These are phyloP conservation scores for Callinectes sapidus DNA, from an alignment of 2,888 invertebrate species.

Conservation along the genomic window DNA sequence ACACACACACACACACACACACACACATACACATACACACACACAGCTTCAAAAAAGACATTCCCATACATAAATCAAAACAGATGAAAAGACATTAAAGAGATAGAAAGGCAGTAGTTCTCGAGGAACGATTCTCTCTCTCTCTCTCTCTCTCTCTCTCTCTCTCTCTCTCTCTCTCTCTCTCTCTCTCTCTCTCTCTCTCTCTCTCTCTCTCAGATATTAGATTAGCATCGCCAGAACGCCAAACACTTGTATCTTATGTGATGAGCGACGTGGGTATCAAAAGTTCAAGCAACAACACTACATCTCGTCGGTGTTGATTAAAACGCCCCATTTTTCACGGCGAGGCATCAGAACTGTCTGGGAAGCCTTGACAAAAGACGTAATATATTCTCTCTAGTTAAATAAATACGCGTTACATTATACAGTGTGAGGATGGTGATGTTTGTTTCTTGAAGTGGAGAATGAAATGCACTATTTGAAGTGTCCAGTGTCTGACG, in stretches of 20 bases:
- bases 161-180: too few species aligned
- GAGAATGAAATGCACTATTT: neutral
- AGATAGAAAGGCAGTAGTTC: too few species aligned
- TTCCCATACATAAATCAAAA: too few species aligned
- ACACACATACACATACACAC: neutral
- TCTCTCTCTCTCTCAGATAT: neutral
- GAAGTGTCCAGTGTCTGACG: neutral
- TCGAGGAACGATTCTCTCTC: too few species aligned
- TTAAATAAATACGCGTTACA: neutral
- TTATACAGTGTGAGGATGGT: neutral
- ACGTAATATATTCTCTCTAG: neutral
- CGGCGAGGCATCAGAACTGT: neutral
- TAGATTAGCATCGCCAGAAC: neutral
- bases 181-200: too few species aligned
- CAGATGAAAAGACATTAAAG: too few species aligned
- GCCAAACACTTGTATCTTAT: neutral
- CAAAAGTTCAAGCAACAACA: neutral
- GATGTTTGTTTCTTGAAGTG: neutral
- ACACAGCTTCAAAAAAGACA: too few species aligned
- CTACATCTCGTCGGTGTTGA: neutral
- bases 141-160: too few species aligned
- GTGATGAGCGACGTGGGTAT: neutral
- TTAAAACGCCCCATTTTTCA: neutral
- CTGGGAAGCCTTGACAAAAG: neutral
- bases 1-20: constrained; percentile 1